Percentiles rank a stretch among this genome's conserved stretches.
Conservation (phyloP, 2,113 vertebrate species). For the Albula glossodonta region DNA sequence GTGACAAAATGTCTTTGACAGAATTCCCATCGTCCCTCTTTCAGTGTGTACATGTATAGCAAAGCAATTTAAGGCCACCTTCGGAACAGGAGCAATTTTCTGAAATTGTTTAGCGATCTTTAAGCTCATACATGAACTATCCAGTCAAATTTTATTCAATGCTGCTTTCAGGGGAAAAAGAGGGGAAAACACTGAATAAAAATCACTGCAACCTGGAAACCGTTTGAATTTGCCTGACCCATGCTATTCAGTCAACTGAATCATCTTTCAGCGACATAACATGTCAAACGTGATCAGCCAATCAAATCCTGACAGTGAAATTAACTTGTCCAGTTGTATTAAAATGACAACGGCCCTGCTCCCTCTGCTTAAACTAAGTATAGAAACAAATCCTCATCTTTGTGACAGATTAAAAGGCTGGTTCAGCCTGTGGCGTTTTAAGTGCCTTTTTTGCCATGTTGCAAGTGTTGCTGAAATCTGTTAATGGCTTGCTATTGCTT, state of each 20-base stretch:
- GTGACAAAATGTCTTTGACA: background rate
- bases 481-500: background rate
- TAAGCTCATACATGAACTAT: conserved; percentile 46
- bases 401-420: conserved; percentile 69
- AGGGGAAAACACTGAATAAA: conserved; percentile 38
- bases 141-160: conserved; percentile 47
- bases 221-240: conserved; percentile 52
- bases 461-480: background rate
- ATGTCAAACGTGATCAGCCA: conserved; percentile 78
- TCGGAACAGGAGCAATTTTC: background rate
- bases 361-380: conserved; percentile 51
- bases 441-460: conserved; percentile 7
- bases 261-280: conserved; percentile 70
- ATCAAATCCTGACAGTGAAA: conserved; percentile 72
- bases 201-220: background rate
- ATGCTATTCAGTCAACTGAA: conserved; percentile 72
- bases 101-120: conserved; percentile 25
- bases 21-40: background rate
- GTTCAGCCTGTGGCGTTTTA: background rate
- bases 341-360: conserved; percentile 61
- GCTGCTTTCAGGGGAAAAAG: conserved; percentile 43
- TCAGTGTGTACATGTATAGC: background rate
- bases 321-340: conserved; percentile 69
- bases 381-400: conserved; percentile 57
- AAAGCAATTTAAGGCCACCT: background rate